phyloP scores from a whole-genome alignment of 1,140 invertebrate genomes.

The Drosophila ironensis region DNA sequence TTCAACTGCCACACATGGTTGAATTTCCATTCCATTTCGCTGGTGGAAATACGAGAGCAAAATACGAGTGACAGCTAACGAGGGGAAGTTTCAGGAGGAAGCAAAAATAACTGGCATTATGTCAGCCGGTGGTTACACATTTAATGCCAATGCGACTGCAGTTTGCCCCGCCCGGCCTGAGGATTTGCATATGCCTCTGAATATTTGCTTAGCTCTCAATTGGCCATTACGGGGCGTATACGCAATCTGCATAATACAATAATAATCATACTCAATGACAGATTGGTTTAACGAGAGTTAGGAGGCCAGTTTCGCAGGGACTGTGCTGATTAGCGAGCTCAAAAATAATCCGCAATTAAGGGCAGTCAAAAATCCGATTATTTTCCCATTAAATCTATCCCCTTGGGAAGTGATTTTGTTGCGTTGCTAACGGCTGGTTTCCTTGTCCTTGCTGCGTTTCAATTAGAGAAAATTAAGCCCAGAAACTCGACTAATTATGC shows the following conservation, averaged over 20 bases:
- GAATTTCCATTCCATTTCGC: constrained; percentile 23
- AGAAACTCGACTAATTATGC: constrained; percentile 41
- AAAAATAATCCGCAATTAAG: not conserved
- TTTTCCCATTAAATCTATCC: not conserved
- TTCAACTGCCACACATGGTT: constrained; percentile 21
- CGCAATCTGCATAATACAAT: constrained; percentile 19
- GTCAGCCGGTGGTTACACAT: constrained; percentile 37
- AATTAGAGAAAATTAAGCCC: constrained; percentile 28
- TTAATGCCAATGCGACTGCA: constrained; percentile 29
- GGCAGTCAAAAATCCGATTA: no score
- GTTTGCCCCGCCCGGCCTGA: constrained; percentile 14
- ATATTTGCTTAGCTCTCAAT: constrained; percentile 9
- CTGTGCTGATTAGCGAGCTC: not conserved
- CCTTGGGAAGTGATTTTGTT: no score
- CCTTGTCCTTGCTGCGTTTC: constrained; percentile 8
- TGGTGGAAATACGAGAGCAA: constrained; percentile 5
- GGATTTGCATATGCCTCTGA: constrained; percentile 46
- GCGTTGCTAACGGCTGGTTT: no score
- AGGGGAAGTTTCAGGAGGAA: not conserved
- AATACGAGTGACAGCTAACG: constrained; percentile 3
- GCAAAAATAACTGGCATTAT: constrained; percentile 20
- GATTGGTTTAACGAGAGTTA: constrained; percentile 11
- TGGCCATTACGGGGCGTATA: constrained; percentile 34
- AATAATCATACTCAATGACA: constrained; percentile 22
- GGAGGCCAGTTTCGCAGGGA: no score